These are phyloP conservation scores for Diceros bicornis DNA, from an alignment of 2,797 vertebrate species.

Conservation along the genomic window DNA sequence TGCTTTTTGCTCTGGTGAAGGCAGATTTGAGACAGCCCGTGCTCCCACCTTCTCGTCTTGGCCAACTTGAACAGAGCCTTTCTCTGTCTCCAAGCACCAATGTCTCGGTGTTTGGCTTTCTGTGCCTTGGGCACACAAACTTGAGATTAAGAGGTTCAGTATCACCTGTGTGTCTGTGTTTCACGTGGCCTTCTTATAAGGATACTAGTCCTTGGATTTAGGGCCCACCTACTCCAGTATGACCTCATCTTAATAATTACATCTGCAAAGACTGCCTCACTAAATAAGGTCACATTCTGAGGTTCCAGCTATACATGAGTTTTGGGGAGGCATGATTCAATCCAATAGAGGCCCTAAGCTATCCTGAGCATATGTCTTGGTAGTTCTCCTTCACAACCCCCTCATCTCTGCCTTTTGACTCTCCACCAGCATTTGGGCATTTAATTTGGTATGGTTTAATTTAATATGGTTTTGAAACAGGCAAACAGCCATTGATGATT, in stretches of 20 bases:
- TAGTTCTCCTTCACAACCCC: background rate
- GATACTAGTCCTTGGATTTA: background rate
- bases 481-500: too few relatives aligned
- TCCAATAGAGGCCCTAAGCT: background rate
- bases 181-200: background rate
- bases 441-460: background rate
- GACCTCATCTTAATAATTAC: background rate
- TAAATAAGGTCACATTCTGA: background rate
- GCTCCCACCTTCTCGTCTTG: too few relatives aligned
- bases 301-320: background rate
- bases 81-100: too few relatives aligned
- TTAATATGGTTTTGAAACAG: too few relatives aligned
- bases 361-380: background rate
- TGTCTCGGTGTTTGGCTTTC: too few relatives aligned
- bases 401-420: background rate
- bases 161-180: background rate
- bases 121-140: too few relatives aligned
- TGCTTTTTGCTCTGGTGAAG: too few relatives aligned
- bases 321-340: background rate
- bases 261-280: background rate
- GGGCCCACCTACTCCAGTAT: background rate
- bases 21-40: too few relatives aligned
- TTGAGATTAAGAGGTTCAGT: too few relatives aligned
- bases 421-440: background rate
- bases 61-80: too few relatives aligned